phyloP scores from a whole-genome alignment of 2,113 vertebrate species.

The Hylia prasina region DNA sequence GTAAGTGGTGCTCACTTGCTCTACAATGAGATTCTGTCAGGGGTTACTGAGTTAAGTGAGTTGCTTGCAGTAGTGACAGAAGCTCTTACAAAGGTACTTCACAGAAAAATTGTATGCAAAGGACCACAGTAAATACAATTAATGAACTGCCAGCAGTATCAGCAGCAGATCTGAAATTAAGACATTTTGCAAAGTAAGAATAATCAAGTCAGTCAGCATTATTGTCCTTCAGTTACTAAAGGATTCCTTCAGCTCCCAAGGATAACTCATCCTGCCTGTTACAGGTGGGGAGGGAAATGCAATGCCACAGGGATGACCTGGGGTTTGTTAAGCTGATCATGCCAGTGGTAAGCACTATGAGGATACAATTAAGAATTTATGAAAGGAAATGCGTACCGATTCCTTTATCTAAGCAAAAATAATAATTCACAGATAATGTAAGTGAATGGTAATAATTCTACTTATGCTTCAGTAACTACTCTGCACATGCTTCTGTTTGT shows the following conservation, averaged over 20 bases:
- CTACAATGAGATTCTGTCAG: constrained; percentile 10
- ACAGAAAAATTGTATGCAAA: constrained; percentile 64
- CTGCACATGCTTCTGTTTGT: background rate
- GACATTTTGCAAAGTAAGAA: background rate
- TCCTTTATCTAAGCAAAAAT: background rate
- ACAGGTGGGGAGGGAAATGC: background rate
- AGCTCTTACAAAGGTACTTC: constrained; percentile 61
- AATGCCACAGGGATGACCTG: background rate
- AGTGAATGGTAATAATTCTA: background rate
- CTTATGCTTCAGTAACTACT: background rate
- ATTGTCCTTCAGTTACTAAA: constrained; percentile 46
- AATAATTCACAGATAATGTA: background rate
- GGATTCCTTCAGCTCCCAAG: background rate
- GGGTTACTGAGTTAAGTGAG: constrained; percentile 53
- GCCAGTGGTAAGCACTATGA: background rate
- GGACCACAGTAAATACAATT: constrained; percentile 49
- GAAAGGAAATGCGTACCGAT: background rate
- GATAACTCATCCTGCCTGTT: background rate
- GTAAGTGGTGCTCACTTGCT: constrained; percentile 18
- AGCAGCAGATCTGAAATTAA: constrained; percentile 54
- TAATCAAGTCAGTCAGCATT: background rate
- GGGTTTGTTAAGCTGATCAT: background rate
- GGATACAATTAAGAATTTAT: background rate
- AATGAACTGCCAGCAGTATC: constrained; percentile 59
- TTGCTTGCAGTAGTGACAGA: constrained; percentile 50